A percentile compares a stretch with the other conserved stretches of the same genome.
Conservation (phyloP, 1,140 invertebrate species). For the Brachionus plicatilis region DNA sequence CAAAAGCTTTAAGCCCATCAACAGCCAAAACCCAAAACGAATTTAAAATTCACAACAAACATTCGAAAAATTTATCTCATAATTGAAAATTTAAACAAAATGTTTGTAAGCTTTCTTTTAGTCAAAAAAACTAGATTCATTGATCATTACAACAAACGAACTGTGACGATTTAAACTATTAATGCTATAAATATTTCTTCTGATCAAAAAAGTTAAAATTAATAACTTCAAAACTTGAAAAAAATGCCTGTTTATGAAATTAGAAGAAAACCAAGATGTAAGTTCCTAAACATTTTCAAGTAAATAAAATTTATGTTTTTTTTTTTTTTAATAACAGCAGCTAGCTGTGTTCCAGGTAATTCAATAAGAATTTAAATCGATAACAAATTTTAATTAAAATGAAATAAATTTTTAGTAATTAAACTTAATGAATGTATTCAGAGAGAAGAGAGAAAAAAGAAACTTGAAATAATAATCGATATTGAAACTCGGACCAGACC, state of each 20-base stretch:
- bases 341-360: not conserved
- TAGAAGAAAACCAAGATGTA: not conserved
- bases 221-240: not conserved
- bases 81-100: not conserved
- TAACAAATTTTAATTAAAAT: not conserved
- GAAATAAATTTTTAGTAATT: not conserved
- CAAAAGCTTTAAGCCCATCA: not conserved
- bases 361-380: not conserved
- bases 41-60: not conserved
- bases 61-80: not conserved
- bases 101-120: not conserved
- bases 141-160: not conserved
- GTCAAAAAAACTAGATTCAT: not conserved
- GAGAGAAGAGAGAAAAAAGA: not conserved
- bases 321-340: not conserved
- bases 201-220: not conserved
- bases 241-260: not conserved
- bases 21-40: not conserved
- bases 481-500: not conserved
- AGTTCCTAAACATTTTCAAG: not conserved
- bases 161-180: not conserved
- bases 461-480: not conserved
- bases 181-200: not conserved
- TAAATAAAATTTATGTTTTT: not conserved
- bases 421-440: not conserved